Conservation (phyloP, 2,113 vertebrate species). For the Dipodomys ordii region DNA sequence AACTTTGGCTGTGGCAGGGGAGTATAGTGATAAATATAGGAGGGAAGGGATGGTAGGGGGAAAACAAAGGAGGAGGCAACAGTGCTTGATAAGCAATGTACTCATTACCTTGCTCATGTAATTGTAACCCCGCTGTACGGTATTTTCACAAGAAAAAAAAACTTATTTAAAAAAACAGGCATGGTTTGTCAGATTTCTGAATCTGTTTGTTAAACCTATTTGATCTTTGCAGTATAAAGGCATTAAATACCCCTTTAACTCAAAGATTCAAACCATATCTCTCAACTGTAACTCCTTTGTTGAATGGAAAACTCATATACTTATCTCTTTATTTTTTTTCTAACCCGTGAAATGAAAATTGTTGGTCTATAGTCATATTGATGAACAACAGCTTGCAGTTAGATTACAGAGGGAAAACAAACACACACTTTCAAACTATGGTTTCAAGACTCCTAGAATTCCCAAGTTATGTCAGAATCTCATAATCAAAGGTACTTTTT, state of each 20-base stretch:
- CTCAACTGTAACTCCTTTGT: neutral
- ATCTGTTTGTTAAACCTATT: neutral
- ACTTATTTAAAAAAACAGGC: neutral
- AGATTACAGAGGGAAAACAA: neutral
- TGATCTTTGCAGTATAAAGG: neutral
- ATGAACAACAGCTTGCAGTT: neutral
- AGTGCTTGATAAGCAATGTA: no score
- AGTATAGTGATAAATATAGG: no score
- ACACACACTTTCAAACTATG: neutral
- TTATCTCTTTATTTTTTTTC: neutral
- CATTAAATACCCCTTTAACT: constrained; percentile 3
- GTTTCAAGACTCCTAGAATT: neutral
- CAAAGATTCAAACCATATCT: neutral
- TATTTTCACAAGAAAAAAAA: no score
- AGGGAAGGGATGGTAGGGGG: no score
- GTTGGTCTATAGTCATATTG: constrained; percentile 3
- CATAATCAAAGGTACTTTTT: neutral
- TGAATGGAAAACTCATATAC: neutral
- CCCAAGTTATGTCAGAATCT: neutral
- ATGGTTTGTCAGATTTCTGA: neutral
- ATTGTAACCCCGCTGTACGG: no score
- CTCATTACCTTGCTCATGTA: no score
- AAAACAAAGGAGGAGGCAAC: no score
- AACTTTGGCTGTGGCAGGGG: no score
- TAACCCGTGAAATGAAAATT: neutral